Conservation (phyloP, 2,888 invertebrate genomes). For the Cosmia trapezina region DNA sequence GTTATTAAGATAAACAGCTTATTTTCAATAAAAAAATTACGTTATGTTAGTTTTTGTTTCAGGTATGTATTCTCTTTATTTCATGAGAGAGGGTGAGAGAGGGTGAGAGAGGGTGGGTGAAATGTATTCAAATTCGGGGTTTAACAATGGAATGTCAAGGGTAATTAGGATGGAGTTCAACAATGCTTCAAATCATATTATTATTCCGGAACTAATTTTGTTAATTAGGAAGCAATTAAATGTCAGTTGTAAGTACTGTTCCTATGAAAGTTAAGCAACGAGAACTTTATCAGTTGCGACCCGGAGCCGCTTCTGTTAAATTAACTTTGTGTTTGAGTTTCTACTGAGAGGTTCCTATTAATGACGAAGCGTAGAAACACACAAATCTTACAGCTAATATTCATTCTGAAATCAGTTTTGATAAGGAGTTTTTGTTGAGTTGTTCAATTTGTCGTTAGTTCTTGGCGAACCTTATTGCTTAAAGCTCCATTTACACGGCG, state of each 20-base stretch:
- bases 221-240: conserved; percentile 20
- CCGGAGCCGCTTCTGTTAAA: conserved; percentile 16
- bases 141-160: neutral
- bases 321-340: conserved; percentile 31
- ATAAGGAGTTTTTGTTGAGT: neutral
- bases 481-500: too few relatives aligned
- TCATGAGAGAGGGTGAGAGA: too few relatives aligned
- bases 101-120: too few relatives aligned
- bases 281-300: conserved; percentile 13
- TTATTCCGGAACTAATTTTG: conserved; percentile 2
- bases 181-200: neutral
- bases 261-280: conserved; percentile 11
- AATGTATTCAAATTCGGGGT: neutral
- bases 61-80: neutral
- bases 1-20: neutral
- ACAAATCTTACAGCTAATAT: neutral
- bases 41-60: neutral
- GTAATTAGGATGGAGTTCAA: neutral
- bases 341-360: conserved; percentile 12
- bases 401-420: neutral
- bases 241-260: conserved; percentile 12
- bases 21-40: too few relatives aligned
- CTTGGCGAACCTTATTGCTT: neutral
- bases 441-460: neutral
- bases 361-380: conserved; percentile 7